phyloP scores from a whole-genome alignment of 2,888 invertebrate species.

The Drosophila sordidapex region DNA sequence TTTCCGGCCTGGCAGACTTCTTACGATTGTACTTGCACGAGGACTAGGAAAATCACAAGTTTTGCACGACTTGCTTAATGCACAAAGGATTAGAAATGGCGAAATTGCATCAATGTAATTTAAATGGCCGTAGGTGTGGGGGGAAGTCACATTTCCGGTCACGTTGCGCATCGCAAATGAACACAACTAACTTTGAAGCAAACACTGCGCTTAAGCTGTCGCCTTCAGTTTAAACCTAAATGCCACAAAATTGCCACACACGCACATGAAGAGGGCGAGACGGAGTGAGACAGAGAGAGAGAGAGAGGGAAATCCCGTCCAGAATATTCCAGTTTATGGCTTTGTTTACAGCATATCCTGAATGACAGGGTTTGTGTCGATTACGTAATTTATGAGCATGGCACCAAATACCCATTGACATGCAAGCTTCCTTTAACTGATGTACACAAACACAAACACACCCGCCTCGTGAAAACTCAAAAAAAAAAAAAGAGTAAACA shows the following conservation, averaged over 20 bases:
- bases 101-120: slow-evolving; percentile 40
- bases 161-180: slow-evolving; percentile 42
- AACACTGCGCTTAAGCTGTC: slow-evolving; percentile 15
- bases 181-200: slow-evolving; percentile 54
- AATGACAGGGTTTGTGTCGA: slow-evolving; percentile 43
- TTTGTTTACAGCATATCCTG: slow-evolving; percentile 57
- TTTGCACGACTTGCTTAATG: slow-evolving; percentile 28
- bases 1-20: slow-evolving; percentile 59
- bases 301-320: not conserved
- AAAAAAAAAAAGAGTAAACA: slow-evolving; percentile 55
- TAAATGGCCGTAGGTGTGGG: slow-evolving; percentile 29
- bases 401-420: slow-evolving; percentile 47
- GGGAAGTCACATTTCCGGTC: slow-evolving; percentile 55
- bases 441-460: slow-evolving; percentile 5
- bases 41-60: slow-evolving; percentile 18
- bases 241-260: slow-evolving; percentile 2
- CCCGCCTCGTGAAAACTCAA: slow-evolving; percentile 22
- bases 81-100: slow-evolving; percentile 34
- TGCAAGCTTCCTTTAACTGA: slow-evolving; percentile 22
- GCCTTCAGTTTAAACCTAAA: slow-evolving; percentile 24
- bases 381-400: slow-evolving; percentile 65
- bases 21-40: slow-evolving; percentile 17
- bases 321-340: slow-evolving; percentile 52
- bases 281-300: not conserved
- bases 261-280: slow-evolving; percentile 4